These are phyloP conservation scores for Pocillopora damicornis DNA, from an alignment of 64 coral and sea anemone genomes.

Conservation along the genomic window DNA sequence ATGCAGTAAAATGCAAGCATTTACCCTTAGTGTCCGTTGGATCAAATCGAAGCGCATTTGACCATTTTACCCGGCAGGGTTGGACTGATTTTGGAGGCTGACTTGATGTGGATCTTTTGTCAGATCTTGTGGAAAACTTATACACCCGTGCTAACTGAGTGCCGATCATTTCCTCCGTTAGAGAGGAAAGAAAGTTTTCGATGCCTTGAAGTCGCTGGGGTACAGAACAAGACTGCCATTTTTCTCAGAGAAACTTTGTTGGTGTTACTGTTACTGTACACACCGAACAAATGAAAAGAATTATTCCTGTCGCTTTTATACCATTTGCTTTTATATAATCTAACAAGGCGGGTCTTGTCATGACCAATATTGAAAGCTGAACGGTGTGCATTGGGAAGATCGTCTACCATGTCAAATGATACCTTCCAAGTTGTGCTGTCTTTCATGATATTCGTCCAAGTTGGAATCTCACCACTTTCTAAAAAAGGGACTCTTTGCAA, in stretches of 20 bases:
- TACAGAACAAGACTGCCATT: slow-evolving; percentile 24
- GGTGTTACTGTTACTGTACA: neutral
- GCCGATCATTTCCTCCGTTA: neutral
- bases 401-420: neutral
- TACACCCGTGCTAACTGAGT: slow-evolving; percentile 14
- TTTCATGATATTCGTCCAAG: neutral
- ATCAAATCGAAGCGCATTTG: slow-evolving; percentile 38
- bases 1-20: slow-evolving; percentile 54
- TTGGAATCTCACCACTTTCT: neutral
- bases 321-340: slow-evolving; percentile 15
- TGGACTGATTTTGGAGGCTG: neutral
- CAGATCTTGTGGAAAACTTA: neutral
- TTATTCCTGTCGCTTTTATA: neutral
- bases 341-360: neutral
- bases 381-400: neutral
- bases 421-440: neutral
- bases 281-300: slow-evolving; percentile 30
- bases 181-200: slow-evolving; percentile 5
- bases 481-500: neutral
- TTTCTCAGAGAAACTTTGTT: neutral
- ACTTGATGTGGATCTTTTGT: neutral
- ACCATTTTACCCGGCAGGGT: slow-evolving; percentile 34
- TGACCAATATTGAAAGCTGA: neutral
- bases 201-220: neutral
- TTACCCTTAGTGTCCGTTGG: slow-evolving; percentile 15